A percentile compares a stretch with the other conserved stretches of the same genome.
Evolutionary conservation across 2,113 vertebrate genomes (phyloP).

Genomic region (Calidris pygmaea): DNA sequence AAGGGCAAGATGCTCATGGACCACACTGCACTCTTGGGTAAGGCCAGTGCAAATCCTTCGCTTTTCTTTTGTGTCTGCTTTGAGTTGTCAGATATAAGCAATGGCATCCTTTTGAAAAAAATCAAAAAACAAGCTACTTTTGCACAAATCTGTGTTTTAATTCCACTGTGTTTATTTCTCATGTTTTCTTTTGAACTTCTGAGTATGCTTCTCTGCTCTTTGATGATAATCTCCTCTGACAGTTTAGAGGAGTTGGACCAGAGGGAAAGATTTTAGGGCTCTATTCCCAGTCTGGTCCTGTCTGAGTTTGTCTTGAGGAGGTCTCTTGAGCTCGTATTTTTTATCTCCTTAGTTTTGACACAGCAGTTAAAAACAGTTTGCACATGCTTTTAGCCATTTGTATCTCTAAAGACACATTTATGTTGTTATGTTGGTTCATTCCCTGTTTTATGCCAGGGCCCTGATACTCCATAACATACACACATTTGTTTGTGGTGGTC

Average conservation of each 20-base stretch:
- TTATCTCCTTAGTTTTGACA: background rate
- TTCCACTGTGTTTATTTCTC: background rate
- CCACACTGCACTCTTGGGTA: conserved; percentile 75
- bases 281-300: background rate
- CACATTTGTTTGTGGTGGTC: background rate
- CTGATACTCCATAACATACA: background rate
- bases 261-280: background rate
- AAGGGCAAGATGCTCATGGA: conserved; percentile 78
- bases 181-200: background rate
- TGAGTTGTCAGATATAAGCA: background rate
- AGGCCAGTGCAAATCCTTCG: background rate
- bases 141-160: background rate
- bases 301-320: background rate
- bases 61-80: background rate
- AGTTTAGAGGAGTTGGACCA: background rate
- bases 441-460: background rate
- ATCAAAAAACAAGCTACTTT: background rate
- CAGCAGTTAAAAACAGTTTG: background rate
- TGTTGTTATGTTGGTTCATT: background rate
- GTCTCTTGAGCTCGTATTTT: background rate
- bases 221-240: background rate
- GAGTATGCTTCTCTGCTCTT: background rate
- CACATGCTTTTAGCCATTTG: background rate
- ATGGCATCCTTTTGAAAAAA: background rate
- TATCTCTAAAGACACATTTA: background rate